Percentiles rank a stretch among this genome's conserved stretches.
phyloP scores from a whole-genome alignment of 1,140 invertebrate genomes.

The Trigoniulus corallinus region DNA sequence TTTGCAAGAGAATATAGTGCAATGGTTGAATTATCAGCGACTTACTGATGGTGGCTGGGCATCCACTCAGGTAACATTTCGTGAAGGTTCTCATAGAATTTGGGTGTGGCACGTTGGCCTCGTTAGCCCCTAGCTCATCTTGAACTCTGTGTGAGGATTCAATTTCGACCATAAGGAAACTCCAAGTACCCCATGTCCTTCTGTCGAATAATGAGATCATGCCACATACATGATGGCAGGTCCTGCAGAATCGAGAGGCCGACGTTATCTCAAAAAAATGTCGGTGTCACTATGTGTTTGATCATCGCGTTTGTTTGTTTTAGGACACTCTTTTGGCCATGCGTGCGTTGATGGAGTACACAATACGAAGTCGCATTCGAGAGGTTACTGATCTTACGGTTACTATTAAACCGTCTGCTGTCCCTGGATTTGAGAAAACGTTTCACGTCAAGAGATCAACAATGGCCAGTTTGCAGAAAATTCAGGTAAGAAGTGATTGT shows the following conservation, averaged over 20 bases:
- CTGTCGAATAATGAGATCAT: too few species aligned
- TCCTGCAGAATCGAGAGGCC: too few species aligned
- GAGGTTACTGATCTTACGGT: conserved; percentile 73
- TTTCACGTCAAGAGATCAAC: conserved; percentile 56
- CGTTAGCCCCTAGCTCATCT: too few species aligned
- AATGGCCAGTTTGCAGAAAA: conserved; percentile 50
- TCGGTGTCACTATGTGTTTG: conserved; percentile 3
- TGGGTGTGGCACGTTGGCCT: neutral
- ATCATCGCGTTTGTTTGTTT: conserved; percentile 13
- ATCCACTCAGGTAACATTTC: conserved; percentile 50
- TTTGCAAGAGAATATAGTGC: conserved; percentile 64
- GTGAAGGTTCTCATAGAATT: neutral
- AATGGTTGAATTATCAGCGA: conserved; percentile 82
- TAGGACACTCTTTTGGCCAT: conserved; percentile 73
- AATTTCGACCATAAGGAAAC: too few species aligned
- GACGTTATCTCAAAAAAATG: too few species aligned
- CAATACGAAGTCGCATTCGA: conserved; percentile 59
- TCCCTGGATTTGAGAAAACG: conserved; percentile 40
- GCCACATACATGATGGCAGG: too few species aligned
- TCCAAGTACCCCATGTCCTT: too few species aligned
- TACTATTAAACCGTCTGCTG: conserved; percentile 66
- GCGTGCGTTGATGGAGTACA: conserved; percentile 79
- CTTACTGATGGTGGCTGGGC: conserved; percentile 87
- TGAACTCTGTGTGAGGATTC: too few species aligned
- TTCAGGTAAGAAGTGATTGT: too few species aligned